Evolutionary conservation across 2,888 invertebrate genomes (phyloP), one percentile per base, ranked within the genome.

Genomic region (Synergus japonicus): DNA sequence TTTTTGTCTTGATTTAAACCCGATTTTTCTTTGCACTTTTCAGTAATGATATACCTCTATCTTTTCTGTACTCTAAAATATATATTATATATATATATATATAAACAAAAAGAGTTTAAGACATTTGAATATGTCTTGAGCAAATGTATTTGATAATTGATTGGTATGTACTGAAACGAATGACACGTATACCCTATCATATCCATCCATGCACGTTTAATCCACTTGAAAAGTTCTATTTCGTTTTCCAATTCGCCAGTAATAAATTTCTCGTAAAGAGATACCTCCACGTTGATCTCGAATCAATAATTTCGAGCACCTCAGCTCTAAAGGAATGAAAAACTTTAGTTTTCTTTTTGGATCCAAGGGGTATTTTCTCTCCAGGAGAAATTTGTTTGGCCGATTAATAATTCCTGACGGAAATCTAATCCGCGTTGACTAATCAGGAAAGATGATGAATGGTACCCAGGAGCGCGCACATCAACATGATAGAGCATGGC

Each of bases 391-490:
- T 10, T 37, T 29, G 4, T n/a, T n/a, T n/a, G 46, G 46, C 29
- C 29, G 22, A 13, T 44, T 46, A 69, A 69, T 69, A 69, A 46
- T 69, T 69, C 46, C 69, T 15, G 13, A 18, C 49, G 22, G 37
- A 54, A 22, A 54, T 54, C 73, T 73, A 73, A 73, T 73, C 46
- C 37, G 54, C 73, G 15, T 73, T 73, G 73, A 73, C 49, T 73
- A 73, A 73, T 73, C 54, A 73, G 49, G n/a, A 37, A 73, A n/a
- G 73, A 73, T 73, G 73, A 73, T 73, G 73, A 73, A 73, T 73
- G n/a, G 29, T 49, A 49, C 49, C 69, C 69, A 37, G 69, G 37
- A 73, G 69, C 49, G 49, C 69, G 49, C 69, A 73, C 49, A 73
- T 54, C 69, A 73, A 73, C 69, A 73, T 73, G 69, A 73, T 73